Conservation (phyloP, 2,113 vertebrate species). For the Taxidea taxus region DNA sequence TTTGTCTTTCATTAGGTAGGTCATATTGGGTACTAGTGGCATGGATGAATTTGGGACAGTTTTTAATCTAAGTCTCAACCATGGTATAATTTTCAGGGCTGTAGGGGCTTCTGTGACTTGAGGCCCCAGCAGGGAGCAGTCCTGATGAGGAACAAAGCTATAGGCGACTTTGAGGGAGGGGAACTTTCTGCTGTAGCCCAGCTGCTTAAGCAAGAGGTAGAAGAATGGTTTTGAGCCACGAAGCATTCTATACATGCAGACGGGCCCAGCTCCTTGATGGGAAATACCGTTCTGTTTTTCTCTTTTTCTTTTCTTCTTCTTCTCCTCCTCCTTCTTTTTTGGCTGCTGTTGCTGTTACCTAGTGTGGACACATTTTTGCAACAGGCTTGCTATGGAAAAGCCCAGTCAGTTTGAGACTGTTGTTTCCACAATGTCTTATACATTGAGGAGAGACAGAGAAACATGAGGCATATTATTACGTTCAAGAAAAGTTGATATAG, state of each 20-base stretch:
- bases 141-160: neutral
- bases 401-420: neutral
- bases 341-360: neutral
- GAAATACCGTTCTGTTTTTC: neutral
- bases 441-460: neutral
- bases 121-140: neutral
- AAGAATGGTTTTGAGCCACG: neutral
- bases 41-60: slow-evolving; percentile 6
- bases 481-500: neutral
- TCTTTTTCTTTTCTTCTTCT: neutral
- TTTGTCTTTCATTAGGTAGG: neutral
- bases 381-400: neutral
- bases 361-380: neutral
- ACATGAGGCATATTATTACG: neutral
- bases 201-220: neutral
- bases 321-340: neutral
- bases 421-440: neutral
- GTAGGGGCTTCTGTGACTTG: neutral
- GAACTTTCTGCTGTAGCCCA: neutral
- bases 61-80: neutral
- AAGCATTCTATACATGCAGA: neutral
- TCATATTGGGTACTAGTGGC: neutral
- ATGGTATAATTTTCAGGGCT: neutral
- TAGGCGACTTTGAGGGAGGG: neutral
- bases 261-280: neutral